Conservation (phyloP, 2,888 invertebrate species). For the Deladenus siricidicola region DNA sequence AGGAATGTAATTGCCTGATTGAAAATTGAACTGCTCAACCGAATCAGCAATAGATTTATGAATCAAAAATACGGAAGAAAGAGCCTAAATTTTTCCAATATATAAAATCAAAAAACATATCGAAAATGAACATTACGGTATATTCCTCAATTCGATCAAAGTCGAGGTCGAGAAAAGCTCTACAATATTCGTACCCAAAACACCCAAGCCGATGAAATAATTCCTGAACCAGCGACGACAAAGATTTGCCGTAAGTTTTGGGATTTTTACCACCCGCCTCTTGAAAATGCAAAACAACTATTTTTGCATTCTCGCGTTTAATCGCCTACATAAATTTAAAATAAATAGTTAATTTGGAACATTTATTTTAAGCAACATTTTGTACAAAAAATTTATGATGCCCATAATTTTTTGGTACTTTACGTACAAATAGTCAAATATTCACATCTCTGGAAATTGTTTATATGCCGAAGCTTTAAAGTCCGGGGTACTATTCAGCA, state of each 20-base stretch:
- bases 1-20: constrained; percentile 13
- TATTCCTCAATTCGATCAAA: constrained; percentile 35
- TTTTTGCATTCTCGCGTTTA: constrained; percentile 21
- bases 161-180: constrained; percentile 43
- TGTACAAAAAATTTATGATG: not conserved
- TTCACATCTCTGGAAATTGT: not conserved
- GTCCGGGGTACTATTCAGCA: too few species aligned
- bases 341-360: not conserved
- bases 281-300: constrained; percentile 17
- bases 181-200: constrained; percentile 27
- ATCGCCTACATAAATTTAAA: constrained; percentile 31
- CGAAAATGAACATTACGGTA: constrained; percentile 30
- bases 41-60: constrained; percentile 25
- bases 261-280: constrained; percentile 49
- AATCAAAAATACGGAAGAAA: constrained; percentile 40
- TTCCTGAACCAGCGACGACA: constrained; percentile 35
- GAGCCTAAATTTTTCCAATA: constrained; percentile 31
- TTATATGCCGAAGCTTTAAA: not conserved
- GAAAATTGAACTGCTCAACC: constrained; percentile 41
- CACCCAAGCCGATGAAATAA: constrained; percentile 24
- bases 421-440: too few species aligned
- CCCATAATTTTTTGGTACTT: not conserved
- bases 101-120: not conserved
- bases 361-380: not conserved
- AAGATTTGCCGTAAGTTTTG: constrained; percentile 33